phyloP scores from a whole-genome alignment of 2,888 invertebrate species.

The Agriopis leucophaearia region DNA sequence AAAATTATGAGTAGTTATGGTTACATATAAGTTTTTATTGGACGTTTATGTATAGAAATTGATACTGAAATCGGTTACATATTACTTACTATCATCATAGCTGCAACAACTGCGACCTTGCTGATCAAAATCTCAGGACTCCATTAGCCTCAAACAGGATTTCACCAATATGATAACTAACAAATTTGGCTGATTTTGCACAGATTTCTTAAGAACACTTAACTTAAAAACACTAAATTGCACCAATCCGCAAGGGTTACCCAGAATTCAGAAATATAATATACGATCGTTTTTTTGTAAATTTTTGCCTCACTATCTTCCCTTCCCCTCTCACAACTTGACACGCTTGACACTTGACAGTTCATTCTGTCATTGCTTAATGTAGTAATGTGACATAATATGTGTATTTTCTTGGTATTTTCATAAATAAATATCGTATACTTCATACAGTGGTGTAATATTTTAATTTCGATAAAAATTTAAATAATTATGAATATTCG shows the following conservation, averaged over 20 bases:
- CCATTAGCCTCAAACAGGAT: slow-evolving; percentile 48
- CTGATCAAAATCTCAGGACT: slow-evolving; percentile 59
- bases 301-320: neutral
- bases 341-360: too few relatives aligned
- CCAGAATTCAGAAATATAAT: neutral
- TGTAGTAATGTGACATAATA: too few relatives aligned
- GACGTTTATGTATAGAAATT: neutral
- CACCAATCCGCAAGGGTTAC: neutral
- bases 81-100: slow-evolving; percentile 70
- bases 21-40: neutral
- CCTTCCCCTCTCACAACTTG: neutral
- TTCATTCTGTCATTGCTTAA: too few relatives aligned
- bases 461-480: too few relatives aligned
- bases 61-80: slow-evolving; percentile 42
- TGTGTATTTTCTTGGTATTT: too few relatives aligned
- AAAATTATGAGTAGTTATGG: slow-evolving; percentile 1
- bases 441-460: too few relatives aligned
- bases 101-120: slow-evolving; percentile 68
- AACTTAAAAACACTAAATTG: slow-evolving; percentile 7
- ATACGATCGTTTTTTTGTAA: neutral
- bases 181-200: slow-evolving; percentile 17
- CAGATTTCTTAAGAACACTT: neutral
- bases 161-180: slow-evolving; percentile 35
- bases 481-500: too few relatives aligned
- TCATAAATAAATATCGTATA: too few relatives aligned